Conservation (phyloP, 92 coral and sea anemone species). For the Palythoa caribaeorum region DNA sequence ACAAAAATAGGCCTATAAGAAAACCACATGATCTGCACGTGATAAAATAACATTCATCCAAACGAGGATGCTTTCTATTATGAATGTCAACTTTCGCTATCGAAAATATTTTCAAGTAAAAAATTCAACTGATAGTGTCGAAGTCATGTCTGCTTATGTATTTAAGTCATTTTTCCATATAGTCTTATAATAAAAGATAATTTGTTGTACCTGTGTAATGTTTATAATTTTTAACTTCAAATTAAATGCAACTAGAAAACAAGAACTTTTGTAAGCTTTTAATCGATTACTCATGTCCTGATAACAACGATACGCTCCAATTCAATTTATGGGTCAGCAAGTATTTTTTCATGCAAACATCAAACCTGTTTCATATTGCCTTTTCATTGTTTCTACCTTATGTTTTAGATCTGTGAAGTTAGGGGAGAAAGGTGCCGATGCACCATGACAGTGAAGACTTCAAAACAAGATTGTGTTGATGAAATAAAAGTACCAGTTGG, state of each 20-base stretch:
- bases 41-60: too few species aligned
- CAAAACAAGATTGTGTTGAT: background rate
- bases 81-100: too few species aligned
- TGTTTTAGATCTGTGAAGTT: background rate
- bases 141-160: background rate
- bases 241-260: background rate
- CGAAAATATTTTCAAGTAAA: too few species aligned
- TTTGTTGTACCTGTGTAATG: background rate
- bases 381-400: background rate
- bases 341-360: background rate
- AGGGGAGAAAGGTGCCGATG: background rate
- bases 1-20: too few species aligned
- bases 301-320: too few species aligned
- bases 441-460: background rate
- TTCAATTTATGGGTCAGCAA: background rate
- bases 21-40: too few species aligned
- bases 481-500: background rate
- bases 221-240: too few species aligned
- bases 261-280: background rate
- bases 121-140: background rate
- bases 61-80: too few species aligned
- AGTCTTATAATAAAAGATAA: background rate
- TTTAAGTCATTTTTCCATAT: too few species aligned
- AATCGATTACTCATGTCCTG: background rate
- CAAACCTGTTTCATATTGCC: background rate